Percentiles rank a stretch among this genome's conserved stretches.
phyloP scores from a whole-genome alignment of 2,888 invertebrate genomes.

The Cantharis nigra region DNA sequence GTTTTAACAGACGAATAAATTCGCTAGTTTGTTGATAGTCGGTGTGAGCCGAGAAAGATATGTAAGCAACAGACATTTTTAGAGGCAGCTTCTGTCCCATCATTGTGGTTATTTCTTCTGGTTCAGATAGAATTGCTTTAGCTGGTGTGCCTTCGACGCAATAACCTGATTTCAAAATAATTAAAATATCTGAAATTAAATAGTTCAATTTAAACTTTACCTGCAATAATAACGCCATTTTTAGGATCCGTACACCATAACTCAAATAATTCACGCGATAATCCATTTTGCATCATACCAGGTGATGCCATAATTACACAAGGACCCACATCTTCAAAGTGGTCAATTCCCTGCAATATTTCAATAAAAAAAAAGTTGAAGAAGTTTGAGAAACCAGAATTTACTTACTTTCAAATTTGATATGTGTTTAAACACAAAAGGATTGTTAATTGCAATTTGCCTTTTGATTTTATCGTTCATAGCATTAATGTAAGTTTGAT shows the following conservation, averaged over 20 bases:
- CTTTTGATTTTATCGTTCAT: slow-evolving; percentile 98
- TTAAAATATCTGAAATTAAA: neutral
- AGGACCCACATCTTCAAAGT: slow-evolving; percentile 99
- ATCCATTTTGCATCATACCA: slow-evolving; percentile 99
- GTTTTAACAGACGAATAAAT: slow-evolving; percentile 91
- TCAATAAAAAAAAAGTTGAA: neutral
- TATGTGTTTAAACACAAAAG: slow-evolving; percentile 98
- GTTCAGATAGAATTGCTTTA: slow-evolving; percentile 94
- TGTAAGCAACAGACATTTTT: slow-evolving; percentile 98
- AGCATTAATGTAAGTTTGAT: slow-evolving; percentile 98
- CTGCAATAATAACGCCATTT: slow-evolving; percentile 98
- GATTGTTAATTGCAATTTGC: slow-evolving; percentile 97
- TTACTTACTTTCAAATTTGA: slow-evolving; percentile 80
- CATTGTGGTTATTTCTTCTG: slow-evolving; percentile 95
- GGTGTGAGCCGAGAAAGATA: slow-evolving; percentile 98
- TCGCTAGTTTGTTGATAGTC: slow-evolving; percentile 98
- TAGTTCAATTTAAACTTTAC: slow-evolving; percentile 52
- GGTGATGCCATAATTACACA: slow-evolving; percentile 99
- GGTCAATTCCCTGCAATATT: slow-evolving; percentile 84
- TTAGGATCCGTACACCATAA: slow-evolving; percentile 98
- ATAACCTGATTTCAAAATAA: slow-evolving; percentile 61
- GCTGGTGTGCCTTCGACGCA: slow-evolving; percentile 90
- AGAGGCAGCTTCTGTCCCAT: slow-evolving; percentile 94
- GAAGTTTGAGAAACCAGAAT: neutral
- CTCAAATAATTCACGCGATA: slow-evolving; percentile 96